phyloP scores from a whole-genome alignment of 2,888 invertebrate species.

The Invenusta paracnida region DNA sequence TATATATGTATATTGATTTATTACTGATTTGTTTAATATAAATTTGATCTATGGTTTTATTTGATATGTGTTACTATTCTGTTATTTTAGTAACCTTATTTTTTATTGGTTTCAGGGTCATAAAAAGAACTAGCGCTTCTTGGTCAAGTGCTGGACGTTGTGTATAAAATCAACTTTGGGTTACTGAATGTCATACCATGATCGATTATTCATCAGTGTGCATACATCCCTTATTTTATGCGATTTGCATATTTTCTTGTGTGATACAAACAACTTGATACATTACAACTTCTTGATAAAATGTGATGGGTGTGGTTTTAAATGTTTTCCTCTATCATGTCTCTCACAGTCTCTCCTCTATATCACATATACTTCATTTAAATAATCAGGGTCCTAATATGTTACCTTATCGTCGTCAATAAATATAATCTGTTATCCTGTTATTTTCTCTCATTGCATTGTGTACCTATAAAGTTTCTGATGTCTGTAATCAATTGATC shows the following conservation, averaged over 20 bases:
- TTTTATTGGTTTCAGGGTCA: neutral
- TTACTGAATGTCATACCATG: neutral
- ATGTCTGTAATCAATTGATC: neutral
- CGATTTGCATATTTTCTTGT: neutral
- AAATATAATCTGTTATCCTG: neutral
- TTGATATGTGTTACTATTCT: neutral
- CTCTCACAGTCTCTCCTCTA: neutral
- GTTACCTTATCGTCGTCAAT: conserved; percentile 2
- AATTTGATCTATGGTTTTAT: no score
- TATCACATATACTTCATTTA: neutral
- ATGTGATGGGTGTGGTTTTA: conserved; percentile 21
- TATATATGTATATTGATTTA: neutral
- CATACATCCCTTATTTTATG: neutral
- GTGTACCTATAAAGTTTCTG: neutral
- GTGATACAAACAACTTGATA: neutral
- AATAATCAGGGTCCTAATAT: neutral
- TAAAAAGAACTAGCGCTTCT: neutral
- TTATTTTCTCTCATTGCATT: neutral
- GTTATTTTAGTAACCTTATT: neutral
- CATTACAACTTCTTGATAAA: neutral
- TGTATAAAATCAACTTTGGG: conserved; percentile 4
- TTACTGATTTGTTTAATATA: no score
- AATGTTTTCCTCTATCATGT: conserved; percentile 5
- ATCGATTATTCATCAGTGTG: neutral
- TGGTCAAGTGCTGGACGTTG: neutral